Conservation (phyloP, 2,113 vertebrate species). For the Siniperca chuatsi region DNA sequence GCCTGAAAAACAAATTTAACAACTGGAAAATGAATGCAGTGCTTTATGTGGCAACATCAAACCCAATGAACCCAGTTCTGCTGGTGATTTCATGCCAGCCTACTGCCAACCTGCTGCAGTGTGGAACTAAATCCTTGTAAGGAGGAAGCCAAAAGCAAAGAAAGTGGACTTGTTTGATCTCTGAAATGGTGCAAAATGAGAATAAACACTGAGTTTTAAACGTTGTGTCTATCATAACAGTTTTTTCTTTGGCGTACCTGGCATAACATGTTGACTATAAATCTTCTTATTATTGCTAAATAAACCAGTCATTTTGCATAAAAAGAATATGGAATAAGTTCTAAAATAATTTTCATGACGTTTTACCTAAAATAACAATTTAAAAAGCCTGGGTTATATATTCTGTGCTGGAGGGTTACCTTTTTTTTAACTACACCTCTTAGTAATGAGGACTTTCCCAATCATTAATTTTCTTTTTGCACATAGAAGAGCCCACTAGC, state of each 20-base stretch:
- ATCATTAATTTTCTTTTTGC: neutral
- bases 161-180: neutral
- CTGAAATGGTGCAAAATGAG: neutral
- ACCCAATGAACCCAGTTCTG: neutral
- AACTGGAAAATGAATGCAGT: neutral
- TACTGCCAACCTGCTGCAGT: neutral
- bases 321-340: neutral
- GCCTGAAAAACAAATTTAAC: slow-evolving; percentile 40
- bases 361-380: neutral
- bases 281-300: neutral
- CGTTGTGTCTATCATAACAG: neutral
- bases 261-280: neutral
- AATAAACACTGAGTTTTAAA: neutral
- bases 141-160: neutral
- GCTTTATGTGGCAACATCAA: neutral
- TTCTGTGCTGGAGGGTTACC: neutral
- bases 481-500: neutral
- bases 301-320: neutral
- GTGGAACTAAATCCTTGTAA: neutral
- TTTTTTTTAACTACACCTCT: neutral
- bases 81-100: neutral
- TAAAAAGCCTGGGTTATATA: neutral
- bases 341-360: neutral
- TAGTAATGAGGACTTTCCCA: slow-evolving; percentile 1
- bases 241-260: too few species aligned